Percentiles rank a stretch among this genome's conserved stretches.
These are phyloP conservation scores for Aelia acuminata DNA, from an alignment of 2,888 invertebrate species.

Conservation along the genomic window DNA sequence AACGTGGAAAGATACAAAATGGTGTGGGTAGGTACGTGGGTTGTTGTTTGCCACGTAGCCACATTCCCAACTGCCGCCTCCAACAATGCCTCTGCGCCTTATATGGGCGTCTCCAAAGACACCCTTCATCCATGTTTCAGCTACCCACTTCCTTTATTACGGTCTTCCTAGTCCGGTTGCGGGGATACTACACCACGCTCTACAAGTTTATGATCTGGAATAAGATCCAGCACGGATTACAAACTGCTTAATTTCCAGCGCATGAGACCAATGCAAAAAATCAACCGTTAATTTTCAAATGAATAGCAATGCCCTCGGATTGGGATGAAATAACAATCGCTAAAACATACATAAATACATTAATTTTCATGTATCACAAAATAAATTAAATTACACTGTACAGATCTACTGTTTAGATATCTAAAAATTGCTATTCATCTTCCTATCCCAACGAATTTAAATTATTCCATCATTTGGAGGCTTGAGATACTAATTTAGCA, in stretches of 20 bases:
- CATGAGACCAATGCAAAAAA: neutral
- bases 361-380: no score
- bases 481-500: no score
- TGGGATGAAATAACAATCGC: no score
- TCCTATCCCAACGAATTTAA: no score
- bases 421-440: no score
- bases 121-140: neutral
- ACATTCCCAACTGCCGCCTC: neutral
- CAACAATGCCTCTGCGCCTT: neutral
- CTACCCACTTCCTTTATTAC: neutral
- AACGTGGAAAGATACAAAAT: neutral
- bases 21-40: constrained; percentile 1
- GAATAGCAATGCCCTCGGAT: no score
- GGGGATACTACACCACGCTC: neutral
- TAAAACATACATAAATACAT: no score
- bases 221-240: neutral
- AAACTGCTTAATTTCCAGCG: neutral
- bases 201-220: neutral
- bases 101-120: neutral
- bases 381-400: no score
- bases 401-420: no score
- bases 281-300: no score
- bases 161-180: neutral
- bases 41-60: neutral
- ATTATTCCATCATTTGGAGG: no score